Base-by-base conservation (phyloP, 2,888 invertebrate genomes). In the Meandrusa payeni region DNA sequence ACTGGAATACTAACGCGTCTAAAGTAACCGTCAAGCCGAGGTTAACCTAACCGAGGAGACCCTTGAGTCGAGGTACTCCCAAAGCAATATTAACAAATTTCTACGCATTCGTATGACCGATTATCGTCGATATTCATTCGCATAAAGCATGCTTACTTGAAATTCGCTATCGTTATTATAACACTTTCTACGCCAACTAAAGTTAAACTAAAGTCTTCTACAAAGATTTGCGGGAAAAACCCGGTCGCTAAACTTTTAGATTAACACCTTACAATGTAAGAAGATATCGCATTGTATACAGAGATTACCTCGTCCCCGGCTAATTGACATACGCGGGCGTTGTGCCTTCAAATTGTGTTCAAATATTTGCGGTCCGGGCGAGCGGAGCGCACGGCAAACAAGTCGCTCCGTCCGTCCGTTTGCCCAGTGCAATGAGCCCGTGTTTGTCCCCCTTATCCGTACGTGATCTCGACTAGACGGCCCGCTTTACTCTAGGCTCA, bases 321-420 rank as follows among this genome's bases (percentile, higher is more conserved):
- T 78, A 79, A 78, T 78, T 79, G 76, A 69, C 50, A 48, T 53
- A 50, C 48, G 60, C 51, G 67, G 68, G 75, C 75, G 76, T 76
- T 67, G 76, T 79, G 68, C 80, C 80, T 77, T 79, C 75, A 82
- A 85, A 85, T 86, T 83, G 76, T 76, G 71, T 59, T 74, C 68
- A 79, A 86, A 85, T 82, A 82, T 86, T 86, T 54, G 69, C 63
- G 43, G 31, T 55, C 61, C 57, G 72, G 67, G 63, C 68, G 56
- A 66, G 69, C 71, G 69, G 66, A 76, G 77, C 77, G 67, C 66
- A 63, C 55, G 49, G 69, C 69, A 85, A 81, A 85, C 76, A 80
- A 48, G 55, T 41, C 43, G 61, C 61, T 49, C 60, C 61, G 69
- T 61, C 55, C 61, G 69, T 58, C 51, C 81, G 72, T 85, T 83